Evolutionary conservation across 2,888 invertebrate genomes (phyloP), one percentile per base, ranked within the genome.

Genomic region (Dasysyrphus albostriatus): DNA sequence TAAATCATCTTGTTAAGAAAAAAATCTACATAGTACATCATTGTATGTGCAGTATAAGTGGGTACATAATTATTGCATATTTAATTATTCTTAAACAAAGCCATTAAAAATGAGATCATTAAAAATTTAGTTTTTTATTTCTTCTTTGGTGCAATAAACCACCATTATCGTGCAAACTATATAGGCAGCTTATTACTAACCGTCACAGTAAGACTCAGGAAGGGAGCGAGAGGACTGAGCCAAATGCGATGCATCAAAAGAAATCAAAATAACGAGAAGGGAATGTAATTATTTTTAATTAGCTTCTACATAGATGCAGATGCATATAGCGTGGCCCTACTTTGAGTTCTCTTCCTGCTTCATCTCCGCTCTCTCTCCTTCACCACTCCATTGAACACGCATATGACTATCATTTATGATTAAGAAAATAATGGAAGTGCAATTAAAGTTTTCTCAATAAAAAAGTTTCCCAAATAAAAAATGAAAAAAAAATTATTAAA

Each of bases 281-380:
- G 87, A 87, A 83, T 76, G 79, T 79, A 87, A 87, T 87, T 87
- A 87, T 87, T 87, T 87, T 87, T 87, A 87, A 87, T 87, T 87
- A 83, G 78, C 83, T 58, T 87, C 83, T 75, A 24, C 24, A 24
- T 24, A 87, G 78, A 79, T 74, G 82, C 82, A 74, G 61, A 74
- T 79, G 75, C 79, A 75, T 67, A 58, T 74, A 56, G 54, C 77
- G 29, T 81, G 54, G 51, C 59, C n/a, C n/a, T 70, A 56, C 37
- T 51, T n/a, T 39, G 24, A 61, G 37, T 65, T 49, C 14, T 56
- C n/a, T 16, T 54, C 44, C 39, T 19, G 29, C 39, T 19, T n/a
- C 42, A 9, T 49, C 14, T 49, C 12, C 14, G n/a, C n/a, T 34
- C 0, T 56, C 16, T 8, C 9, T 9, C 51, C 24, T 6, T 44